Evolutionary conservation across 2,888 invertebrate genomes (phyloP).

Genomic region (Steinernema scapterisci): DNA sequence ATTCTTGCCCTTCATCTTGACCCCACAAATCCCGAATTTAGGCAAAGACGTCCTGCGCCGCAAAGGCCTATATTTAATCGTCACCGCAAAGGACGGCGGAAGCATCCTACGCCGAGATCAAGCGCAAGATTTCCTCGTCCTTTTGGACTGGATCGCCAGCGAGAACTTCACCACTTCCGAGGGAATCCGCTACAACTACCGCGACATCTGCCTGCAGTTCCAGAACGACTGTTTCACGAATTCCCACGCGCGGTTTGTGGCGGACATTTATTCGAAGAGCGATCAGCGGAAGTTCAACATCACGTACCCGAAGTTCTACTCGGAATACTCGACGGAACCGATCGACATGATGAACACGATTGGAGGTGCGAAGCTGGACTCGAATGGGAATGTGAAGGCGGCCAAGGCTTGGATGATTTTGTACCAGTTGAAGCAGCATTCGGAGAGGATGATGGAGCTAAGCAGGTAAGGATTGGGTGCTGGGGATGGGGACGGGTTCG

Average conservation of each 20-base stretch:
- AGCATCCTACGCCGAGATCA: conserved; percentile 45
- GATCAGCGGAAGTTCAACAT: conserved; percentile 52
- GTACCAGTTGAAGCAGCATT: conserved; percentile 55
- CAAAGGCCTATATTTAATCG: conserved; percentile 56
- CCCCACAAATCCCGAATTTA: conserved; percentile 22
- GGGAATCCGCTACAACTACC: conserved; percentile 37
- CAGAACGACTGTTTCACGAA: conserved; percentile 61
- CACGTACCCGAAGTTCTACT: conserved; percentile 54
- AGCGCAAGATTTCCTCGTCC: conserved; percentile 48
- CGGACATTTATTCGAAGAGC: conserved; percentile 52
- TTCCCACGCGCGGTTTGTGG: conserved; percentile 54
- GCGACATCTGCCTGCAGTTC: conserved; percentile 46
- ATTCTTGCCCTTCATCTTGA: too few species aligned
- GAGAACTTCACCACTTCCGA: conserved; percentile 40
- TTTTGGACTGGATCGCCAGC: conserved; percentile 53
- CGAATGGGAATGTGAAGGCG: conserved; percentile 40
- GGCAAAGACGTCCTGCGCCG: conserved; percentile 59
- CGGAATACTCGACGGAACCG: conserved; percentile 55
- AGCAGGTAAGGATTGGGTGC: conserved; percentile 20
- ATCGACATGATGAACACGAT: conserved; percentile 54
- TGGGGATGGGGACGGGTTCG: too few species aligned
- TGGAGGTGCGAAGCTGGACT: conserved; percentile 35
- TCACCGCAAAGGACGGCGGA: conserved; percentile 46
- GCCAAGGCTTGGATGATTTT: conserved; percentile 59
- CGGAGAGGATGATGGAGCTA: conserved; percentile 20